Evolutionary conservation across 2,797 vertebrate species (phyloP), one percentile per base, ranked within the genome.

Genomic region (Manis pentadactyla): DNA sequence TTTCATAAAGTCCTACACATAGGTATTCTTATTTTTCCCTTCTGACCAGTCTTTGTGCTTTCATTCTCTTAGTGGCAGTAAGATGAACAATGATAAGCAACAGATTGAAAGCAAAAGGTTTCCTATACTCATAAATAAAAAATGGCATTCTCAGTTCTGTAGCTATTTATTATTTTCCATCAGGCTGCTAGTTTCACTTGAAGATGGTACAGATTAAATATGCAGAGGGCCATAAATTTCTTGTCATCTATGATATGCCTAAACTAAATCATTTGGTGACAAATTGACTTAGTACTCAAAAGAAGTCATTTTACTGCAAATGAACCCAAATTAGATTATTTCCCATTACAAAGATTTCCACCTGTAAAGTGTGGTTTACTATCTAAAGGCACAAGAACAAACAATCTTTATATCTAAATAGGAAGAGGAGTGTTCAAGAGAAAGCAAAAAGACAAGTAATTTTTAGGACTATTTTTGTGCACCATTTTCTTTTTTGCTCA

Each of bases 121-220:
- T 63, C 55, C 61, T 79, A 25, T 68, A 53, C 27, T 95, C 37
- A 61, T 55, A 69, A 64, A 66, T 82, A n/a, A 77, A 66, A 95
- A 66, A 51, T 7, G 8, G 37, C 19, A 82, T 57, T 55, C 55
- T 96, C n/a, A 69, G 29, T 68, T 85, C 34, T 57, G 23, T 46
- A 93, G 64, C 23, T 75, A 46, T 34, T 59, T 71, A 64, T 15
- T 73, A 25, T 59, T 97, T 96, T 86, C 91, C 69, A 96, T 83
- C 57, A 46, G 93, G n/a, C 6, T 93, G 46, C 18, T 57, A 73
- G 34, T 82, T 94, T 85, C 10, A 59, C 14, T 42, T 84, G 46
- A 73, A 88, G 39, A 68, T 66, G 53, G 18, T 51, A 34, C 0
- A 64, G 42, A 81, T 64, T 46, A 61, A 71, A 71, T 19, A 84